Conservation (phyloP, 1,140 invertebrate species). For the Nasonia vitripennis region DNA sequence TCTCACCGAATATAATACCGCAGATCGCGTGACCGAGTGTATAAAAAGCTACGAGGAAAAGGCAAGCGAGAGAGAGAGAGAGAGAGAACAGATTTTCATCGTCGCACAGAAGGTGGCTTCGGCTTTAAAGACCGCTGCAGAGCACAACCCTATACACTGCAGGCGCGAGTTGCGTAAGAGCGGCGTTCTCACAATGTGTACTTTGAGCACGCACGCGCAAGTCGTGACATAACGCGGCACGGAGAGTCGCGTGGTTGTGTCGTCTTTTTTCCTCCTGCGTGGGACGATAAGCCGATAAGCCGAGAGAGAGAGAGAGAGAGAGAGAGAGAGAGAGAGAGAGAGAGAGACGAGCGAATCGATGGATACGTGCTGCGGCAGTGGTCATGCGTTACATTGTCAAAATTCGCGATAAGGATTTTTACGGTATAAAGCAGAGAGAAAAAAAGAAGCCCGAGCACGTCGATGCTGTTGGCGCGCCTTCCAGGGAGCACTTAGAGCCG, state of each 20-base stretch:
- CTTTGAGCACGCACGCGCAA: slow-evolving; percentile 14
- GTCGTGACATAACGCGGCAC: neutral
- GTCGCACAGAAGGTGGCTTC: neutral
- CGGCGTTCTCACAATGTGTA: slow-evolving; percentile 32
- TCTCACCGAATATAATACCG: neutral
- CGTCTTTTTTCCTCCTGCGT: too few relatives aligned
- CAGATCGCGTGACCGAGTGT: neutral
- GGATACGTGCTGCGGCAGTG: too few relatives aligned
- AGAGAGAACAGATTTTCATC: neutral
- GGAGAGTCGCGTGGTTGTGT: neutral
- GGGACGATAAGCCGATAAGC: too few relatives aligned
- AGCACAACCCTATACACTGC: neutral
- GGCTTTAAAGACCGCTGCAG: slow-evolving; percentile 22
- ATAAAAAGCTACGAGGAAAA: neutral
- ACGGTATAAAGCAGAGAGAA: neutral
- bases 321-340: too few relatives aligned
- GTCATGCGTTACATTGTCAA: neutral
- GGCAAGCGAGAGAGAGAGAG: too few relatives aligned
- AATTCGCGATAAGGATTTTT: neutral
- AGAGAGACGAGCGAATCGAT: too few relatives aligned
- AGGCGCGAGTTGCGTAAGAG: slow-evolving; percentile 13
- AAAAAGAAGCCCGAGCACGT: neutral
- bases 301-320: too few relatives aligned
- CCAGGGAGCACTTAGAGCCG: neutral
- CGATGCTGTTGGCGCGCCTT: slow-evolving; percentile 1